Percentiles rank a stretch among this genome's conserved stretches.
These are phyloP conservation scores for Caenorhabditis angaria DNA, from an alignment of 2,888 invertebrate species.

Conservation along the genomic window DNA sequence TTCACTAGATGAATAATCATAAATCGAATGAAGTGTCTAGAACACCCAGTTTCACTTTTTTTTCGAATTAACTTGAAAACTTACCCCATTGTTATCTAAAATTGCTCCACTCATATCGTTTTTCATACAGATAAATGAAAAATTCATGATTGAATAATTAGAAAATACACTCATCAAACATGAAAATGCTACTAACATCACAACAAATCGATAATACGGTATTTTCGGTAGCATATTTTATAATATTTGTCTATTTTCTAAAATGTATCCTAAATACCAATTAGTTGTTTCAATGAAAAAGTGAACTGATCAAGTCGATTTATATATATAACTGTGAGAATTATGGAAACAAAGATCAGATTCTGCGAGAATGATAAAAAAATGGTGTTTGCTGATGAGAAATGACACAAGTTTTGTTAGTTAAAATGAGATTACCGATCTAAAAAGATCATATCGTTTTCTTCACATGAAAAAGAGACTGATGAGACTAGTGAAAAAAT, in stretches of 20 bases:
- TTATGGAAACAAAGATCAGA: background rate
- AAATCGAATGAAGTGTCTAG: slow-evolving; percentile 10
- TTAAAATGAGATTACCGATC: too few relatives aligned
- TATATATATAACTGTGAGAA: background rate
- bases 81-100: background rate
- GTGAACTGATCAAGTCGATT: background rate
- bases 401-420: too few relatives aligned
- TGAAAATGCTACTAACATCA: slow-evolving; percentile 32
- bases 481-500: too few relatives aligned
- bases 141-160: slow-evolving; percentile 38
- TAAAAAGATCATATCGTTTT: too few relatives aligned
- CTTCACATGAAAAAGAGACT: too few relatives aligned
- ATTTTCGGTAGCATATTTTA: background rate
- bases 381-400: background rate
- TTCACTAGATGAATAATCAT: slow-evolving; percentile 28
- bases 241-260: too few relatives aligned
- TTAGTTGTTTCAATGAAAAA: background rate
- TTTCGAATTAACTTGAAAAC: background rate
- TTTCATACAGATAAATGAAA: slow-evolving; percentile 40
- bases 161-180: slow-evolving; percentile 38
- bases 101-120: slow-evolving; percentile 20
- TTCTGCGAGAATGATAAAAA: background rate
- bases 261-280: background rate
- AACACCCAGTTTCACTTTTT: background rate
- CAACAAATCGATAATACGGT: slow-evolving; percentile 23